phyloP scores from a whole-genome alignment of 2,113 vertebrate species.

The Syrrhaptes paradoxus region DNA sequence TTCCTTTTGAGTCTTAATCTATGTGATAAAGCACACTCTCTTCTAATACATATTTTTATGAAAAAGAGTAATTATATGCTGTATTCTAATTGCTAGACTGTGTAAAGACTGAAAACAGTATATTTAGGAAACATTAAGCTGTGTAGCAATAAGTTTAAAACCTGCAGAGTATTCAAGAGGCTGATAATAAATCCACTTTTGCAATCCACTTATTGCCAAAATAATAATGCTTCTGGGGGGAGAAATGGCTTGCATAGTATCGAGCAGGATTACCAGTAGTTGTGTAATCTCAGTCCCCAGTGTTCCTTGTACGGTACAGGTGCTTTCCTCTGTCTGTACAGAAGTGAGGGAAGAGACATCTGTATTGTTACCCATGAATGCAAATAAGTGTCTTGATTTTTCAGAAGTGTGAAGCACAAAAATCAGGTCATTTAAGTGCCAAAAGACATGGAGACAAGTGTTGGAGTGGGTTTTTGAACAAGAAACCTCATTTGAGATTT shows the following conservation, averaged over 20 bases:
- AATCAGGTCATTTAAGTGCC: neutral
- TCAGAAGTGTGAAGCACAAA: neutral
- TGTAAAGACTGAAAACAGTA: neutral
- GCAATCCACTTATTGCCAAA: neutral
- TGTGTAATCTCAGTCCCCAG: neutral
- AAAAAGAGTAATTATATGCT: conserved; percentile 9
- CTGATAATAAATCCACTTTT: conserved; percentile 3
- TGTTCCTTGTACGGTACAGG: neutral
- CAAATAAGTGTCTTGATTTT: neutral
- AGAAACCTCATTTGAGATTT: neutral
- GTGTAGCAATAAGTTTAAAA: neutral
- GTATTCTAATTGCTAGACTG: neutral
- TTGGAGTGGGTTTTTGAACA: neutral
- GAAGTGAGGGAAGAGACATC: neutral
- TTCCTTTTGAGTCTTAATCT: neutral
- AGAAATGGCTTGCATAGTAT: neutral
- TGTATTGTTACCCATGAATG: neutral
- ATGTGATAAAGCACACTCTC: neutral
- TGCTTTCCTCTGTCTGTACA: neutral
- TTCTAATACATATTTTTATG: neutral
- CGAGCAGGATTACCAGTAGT: neutral
- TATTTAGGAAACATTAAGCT: neutral
- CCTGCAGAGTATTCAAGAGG: neutral
- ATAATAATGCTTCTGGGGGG: neutral
- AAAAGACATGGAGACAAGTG: neutral